phyloP scores from a whole-genome alignment of 2,888 invertebrate species.

The Eilema sororculum region DNA sequence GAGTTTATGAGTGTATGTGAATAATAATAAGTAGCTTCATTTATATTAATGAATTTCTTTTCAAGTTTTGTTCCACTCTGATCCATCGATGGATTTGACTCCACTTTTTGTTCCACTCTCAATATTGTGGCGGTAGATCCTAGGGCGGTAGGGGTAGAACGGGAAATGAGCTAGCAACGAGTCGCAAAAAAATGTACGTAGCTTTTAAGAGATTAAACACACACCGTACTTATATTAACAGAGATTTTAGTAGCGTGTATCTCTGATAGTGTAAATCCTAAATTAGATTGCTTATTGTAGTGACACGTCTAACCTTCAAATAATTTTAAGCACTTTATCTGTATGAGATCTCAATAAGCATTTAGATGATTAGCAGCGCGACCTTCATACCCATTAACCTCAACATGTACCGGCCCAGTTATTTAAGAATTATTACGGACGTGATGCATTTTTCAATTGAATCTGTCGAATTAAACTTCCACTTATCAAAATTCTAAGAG shows the following conservation, averaged over 20 bases:
- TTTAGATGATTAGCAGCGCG: slow-evolving; percentile 46
- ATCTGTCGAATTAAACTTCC: slow-evolving; percentile 52
- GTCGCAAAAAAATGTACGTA: too few species aligned
- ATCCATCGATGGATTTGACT: too few species aligned
- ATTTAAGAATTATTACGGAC: slow-evolving; percentile 61
- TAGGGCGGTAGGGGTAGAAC: too few species aligned
- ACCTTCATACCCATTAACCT: slow-evolving; percentile 70
- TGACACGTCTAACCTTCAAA: background rate
- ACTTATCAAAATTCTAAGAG: slow-evolving; percentile 33
- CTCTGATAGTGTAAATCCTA: background rate
- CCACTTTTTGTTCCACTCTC: too few species aligned
- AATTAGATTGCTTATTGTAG: background rate
- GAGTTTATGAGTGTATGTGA: too few species aligned
- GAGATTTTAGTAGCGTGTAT: too few species aligned
- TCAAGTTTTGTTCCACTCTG: too few species aligned
- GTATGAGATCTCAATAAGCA: slow-evolving; percentile 32
- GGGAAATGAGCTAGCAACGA: too few species aligned
- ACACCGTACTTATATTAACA: too few species aligned
- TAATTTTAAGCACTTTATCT: slow-evolving; percentile 20
- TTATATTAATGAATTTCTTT: background rate
- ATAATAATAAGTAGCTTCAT: background rate
- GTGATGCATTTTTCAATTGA: slow-evolving; percentile 67
- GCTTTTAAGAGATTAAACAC: too few species aligned
- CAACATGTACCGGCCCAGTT: slow-evolving; percentile 64
- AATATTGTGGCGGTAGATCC: too few species aligned